phyloP scores from a whole-genome alignment of 30 jellyfish, hydroid and myxozoan genomes.

The Aurelia aurita region DNA sequence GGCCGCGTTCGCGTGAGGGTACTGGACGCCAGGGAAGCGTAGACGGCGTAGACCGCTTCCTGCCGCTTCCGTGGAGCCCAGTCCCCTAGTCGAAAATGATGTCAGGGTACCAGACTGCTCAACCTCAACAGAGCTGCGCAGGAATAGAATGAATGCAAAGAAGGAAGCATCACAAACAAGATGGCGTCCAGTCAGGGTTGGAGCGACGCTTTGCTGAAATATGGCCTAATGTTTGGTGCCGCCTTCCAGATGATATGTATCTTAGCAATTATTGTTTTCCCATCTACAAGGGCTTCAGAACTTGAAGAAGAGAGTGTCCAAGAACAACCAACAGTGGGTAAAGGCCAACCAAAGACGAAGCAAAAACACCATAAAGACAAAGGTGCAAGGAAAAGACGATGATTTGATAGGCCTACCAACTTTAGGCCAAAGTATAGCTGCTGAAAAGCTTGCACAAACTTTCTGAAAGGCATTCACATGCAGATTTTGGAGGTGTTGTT shows the following conservation, averaged over 20 bases:
- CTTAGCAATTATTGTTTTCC: slow-evolving; percentile 62
- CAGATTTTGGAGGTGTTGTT: too few species aligned
- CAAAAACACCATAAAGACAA: slow-evolving; percentile 6
- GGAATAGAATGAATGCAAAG: too few species aligned
- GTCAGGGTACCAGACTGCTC: too few species aligned
- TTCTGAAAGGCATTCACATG: too few species aligned
- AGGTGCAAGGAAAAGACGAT: slow-evolving; percentile 33
- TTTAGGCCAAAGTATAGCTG: background rate
- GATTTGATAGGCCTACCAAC: background rate
- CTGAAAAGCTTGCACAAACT: background rate
- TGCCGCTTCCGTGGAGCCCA: too few species aligned
- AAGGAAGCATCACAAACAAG: background rate
- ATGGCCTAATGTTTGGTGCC: slow-evolving; percentile 90
- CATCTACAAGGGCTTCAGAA: slow-evolving; percentile 50
- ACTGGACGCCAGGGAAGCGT: too few species aligned
- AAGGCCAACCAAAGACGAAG: background rate
- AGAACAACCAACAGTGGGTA: slow-evolving; percentile 2
- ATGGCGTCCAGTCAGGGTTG: slow-evolving; percentile 45
- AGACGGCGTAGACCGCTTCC: too few species aligned
- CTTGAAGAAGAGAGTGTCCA: slow-evolving; percentile 27
- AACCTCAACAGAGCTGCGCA: too few species aligned
- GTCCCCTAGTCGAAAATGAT: too few species aligned
- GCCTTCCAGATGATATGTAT: slow-evolving; percentile 84
- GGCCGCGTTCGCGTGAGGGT: too few species aligned
- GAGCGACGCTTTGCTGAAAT: slow-evolving; percentile 68